phyloP scores from a whole-genome alignment of 2,113 vertebrate species.

The Propithecus coquereli region DNA sequence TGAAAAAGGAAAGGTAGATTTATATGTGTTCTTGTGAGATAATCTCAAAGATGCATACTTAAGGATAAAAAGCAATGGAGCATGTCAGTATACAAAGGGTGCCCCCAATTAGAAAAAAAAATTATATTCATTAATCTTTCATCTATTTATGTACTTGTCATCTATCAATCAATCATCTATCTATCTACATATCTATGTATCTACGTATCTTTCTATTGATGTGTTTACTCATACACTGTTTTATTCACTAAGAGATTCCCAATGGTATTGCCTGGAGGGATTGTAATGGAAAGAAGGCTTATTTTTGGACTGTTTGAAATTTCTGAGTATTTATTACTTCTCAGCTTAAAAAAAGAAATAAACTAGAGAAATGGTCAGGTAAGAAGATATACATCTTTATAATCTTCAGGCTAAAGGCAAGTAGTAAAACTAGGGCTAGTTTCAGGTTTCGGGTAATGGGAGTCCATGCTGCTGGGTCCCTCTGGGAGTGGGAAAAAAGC shows the following conservation, averaged over 20 bases:
- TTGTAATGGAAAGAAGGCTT: not conserved
- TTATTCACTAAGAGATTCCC: not conserved
- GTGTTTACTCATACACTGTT: not conserved
- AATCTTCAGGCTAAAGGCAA: not conserved
- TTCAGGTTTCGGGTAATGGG: not conserved
- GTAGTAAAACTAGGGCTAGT: not conserved
- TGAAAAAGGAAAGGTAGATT: not conserved
- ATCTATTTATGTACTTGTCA: not conserved
- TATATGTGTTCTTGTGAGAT: not conserved
- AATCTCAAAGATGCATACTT: not conserved
- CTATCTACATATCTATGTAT: not conserved
- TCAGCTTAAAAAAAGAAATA: not conserved
- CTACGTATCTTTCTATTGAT: not conserved
- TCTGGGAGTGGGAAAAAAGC: not conserved
- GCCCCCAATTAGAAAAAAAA: not conserved
- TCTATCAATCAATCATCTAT: not conserved
- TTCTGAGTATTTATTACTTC: slow-evolving; percentile 17
- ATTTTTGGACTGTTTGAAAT: slow-evolving; percentile 19
- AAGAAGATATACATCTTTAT: not conserved
- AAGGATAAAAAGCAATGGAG: not conserved
- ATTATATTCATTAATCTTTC: not conserved
- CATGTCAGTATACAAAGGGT: not conserved
- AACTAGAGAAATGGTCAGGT: not conserved
- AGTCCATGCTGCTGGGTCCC: not conserved
- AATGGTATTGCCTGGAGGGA: not conserved